Evolutionary conservation across 2,113 vertebrate species (phyloP).

Genomic region (Oplegnathus fasciatus): DNA sequence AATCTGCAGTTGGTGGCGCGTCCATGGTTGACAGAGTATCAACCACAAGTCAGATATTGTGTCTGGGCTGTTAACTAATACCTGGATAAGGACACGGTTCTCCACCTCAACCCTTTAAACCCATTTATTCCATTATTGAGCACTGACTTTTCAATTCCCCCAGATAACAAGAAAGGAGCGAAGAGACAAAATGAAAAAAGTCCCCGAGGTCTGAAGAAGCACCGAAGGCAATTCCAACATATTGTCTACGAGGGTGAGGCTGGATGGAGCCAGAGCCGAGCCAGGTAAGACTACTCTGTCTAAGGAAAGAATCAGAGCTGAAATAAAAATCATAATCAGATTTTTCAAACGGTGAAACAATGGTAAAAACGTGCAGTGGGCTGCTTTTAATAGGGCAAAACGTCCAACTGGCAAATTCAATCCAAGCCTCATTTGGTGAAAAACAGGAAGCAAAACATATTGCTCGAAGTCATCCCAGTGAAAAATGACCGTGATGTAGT

Average conservation of each 20-base stretch:
- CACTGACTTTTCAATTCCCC: slow-evolving; percentile 73
- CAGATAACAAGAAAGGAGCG: slow-evolving; percentile 50
- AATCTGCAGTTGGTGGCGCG: background rate
- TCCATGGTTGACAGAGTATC: slow-evolving; percentile 9
- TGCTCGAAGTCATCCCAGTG: slow-evolving; percentile 1
- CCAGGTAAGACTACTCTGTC: slow-evolving; percentile 8
- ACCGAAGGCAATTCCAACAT: slow-evolving; percentile 75
- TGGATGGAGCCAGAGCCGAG: slow-evolving; percentile 27
- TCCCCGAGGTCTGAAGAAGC: slow-evolving; percentile 67
- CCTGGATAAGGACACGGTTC: slow-evolving; percentile 30
- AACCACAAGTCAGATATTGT: slow-evolving; percentile 18
- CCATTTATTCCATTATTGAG: slow-evolving; percentile 79
- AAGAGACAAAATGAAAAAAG: slow-evolving; percentile 73
- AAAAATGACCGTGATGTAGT: slow-evolving; percentile 38
- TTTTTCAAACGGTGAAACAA: background rate
- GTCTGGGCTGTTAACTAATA: slow-evolving; percentile 46
- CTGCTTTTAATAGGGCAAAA: background rate
- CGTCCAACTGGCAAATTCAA: background rate
- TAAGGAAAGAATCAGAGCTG: background rate
- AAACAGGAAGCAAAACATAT: slow-evolving; percentile 37
- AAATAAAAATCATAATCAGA: slow-evolving; percentile 22
- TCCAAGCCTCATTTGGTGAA: background rate
- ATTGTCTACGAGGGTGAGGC: slow-evolving; percentile 54
- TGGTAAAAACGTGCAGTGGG: background rate
- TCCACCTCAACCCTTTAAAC: slow-evolving; percentile 53